Evolutionary conservation across 2,888 invertebrate species (phyloP).

Genomic region (Gortyna flavago): DNA sequence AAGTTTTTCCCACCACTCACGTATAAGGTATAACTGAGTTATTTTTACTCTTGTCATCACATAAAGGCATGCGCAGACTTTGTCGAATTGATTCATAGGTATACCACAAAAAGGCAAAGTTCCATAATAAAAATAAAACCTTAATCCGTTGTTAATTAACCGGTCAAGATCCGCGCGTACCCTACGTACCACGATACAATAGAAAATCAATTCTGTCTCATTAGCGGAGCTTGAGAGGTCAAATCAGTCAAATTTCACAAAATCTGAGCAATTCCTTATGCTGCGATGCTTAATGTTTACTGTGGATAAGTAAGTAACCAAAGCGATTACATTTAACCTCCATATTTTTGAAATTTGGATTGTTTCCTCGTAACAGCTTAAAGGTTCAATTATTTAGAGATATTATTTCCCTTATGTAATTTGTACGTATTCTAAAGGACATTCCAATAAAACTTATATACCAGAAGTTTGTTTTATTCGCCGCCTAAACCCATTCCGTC

Average conservation of each 20-base stretch:
- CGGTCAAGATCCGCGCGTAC: too few species aligned
- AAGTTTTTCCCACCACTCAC: conserved; percentile 66
- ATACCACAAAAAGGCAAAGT: conserved; percentile 2
- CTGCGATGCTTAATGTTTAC: conserved; percentile 47
- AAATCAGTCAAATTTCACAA: conserved; percentile 31
- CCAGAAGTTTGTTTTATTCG: conserved; percentile 73
- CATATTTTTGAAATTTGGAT: conserved; percentile 76
- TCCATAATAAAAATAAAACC: background rate
- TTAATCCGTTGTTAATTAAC: background rate
- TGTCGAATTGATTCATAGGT: conserved; percentile 33
- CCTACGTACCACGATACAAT: too few species aligned
- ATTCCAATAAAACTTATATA: conserved; percentile 86
- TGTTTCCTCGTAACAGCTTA: conserved; percentile 68
- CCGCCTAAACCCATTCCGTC: background rate
- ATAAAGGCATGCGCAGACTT: conserved; percentile 57
- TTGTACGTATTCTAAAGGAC: conserved; percentile 83
- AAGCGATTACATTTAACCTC: conserved; percentile 81
- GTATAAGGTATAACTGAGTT: conserved; percentile 58
- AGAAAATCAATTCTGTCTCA: too few species aligned
- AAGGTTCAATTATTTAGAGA: conserved; percentile 73
- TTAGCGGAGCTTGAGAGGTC: too few species aligned
- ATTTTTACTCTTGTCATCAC: conserved; percentile 43
- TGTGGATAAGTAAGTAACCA: conserved; percentile 74
- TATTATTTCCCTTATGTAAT: conserved; percentile 75
- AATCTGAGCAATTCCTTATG: conserved; percentile 49